phyloP scores from a whole-genome alignment of 2,888 invertebrate species.

The Selenia dentaria region DNA sequence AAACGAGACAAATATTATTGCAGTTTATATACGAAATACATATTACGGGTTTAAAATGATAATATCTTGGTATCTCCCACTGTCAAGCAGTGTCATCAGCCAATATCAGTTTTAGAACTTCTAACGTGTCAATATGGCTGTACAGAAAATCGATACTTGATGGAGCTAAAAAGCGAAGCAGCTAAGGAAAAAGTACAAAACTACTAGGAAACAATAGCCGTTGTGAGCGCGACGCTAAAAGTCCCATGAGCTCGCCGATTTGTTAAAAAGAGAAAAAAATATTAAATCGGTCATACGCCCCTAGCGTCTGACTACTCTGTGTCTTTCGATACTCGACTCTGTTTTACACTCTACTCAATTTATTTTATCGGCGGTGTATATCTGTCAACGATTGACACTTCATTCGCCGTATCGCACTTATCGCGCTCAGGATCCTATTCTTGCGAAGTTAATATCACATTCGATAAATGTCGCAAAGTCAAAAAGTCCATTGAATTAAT shows the following conservation, averaged over 20 bases:
- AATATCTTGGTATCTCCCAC: too few species aligned
- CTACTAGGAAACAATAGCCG: slow-evolving; percentile 58
- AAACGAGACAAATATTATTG: too few species aligned
- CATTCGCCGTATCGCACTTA: slow-evolving; percentile 33
- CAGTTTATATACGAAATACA: too few species aligned
- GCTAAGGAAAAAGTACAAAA: slow-evolving; percentile 49
- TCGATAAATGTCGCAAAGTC: too few species aligned
- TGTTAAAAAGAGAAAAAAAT: slow-evolving; percentile 61
- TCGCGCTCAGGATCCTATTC: too few species aligned
- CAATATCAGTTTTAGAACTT: too few species aligned
- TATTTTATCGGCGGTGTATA: slow-evolving; percentile 33
- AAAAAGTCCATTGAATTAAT: too few species aligned
- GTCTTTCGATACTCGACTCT: slow-evolving; percentile 44
- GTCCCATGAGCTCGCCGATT: slow-evolving; percentile 60
- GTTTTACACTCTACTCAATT: slow-evolving; percentile 35
- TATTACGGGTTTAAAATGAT: too few species aligned
- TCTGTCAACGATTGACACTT: slow-evolving; percentile 34
- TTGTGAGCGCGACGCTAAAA: slow-evolving; percentile 56
- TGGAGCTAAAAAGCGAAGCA: slow-evolving; percentile 48
- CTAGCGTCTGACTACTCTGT: slow-evolving; percentile 35
- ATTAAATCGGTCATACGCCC: slow-evolving; percentile 45
- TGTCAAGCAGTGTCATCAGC: too few species aligned
- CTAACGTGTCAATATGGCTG: slow-evolving; percentile 1
- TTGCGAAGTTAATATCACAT: too few species aligned
- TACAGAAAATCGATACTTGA: slow-evolving; percentile 49